Conservation (phyloP, 2,797 vertebrate genomes). For the Melanotaenia maccullochi region DNA sequence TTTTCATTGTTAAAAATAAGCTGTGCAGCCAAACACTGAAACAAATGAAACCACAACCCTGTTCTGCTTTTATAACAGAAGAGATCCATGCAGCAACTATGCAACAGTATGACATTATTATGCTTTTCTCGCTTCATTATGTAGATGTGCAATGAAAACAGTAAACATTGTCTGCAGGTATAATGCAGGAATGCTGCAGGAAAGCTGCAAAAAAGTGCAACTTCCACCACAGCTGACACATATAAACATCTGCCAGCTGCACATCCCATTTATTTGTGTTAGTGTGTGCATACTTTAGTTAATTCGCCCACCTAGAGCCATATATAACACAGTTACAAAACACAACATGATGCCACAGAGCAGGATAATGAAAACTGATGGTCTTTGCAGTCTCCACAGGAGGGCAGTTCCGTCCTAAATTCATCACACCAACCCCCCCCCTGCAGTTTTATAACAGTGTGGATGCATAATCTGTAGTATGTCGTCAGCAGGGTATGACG, state of each 20-base stretch:
- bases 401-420: constrained; percentile 37
- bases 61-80: too few relatives aligned
- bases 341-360: constrained; percentile 41
- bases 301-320: constrained; percentile 40
- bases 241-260: constrained; percentile 26
- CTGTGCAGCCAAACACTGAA: neutral
- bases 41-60: neutral
- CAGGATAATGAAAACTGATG: constrained; percentile 49
- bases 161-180: neutral
- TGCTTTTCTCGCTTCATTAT: too few relatives aligned
- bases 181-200: constrained; percentile 10
- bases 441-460: constrained; percentile 44
- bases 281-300: constrained; percentile 15
- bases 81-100: too few relatives aligned
- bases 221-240: constrained; percentile 9
- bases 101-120: too few relatives aligned
- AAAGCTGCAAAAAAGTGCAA: neutral
- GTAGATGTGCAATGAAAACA: too few relatives aligned
- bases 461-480: constrained; percentile 46
- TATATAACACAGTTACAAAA: constrained; percentile 53
- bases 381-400: constrained; percentile 28
- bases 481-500: constrained; percentile 70
- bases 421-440: neutral
- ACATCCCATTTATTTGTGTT: neutral
- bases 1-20: neutral